These are phyloP conservation scores for Onychostoma macrolepis DNA, from an alignment of 2,113 vertebrate genomes.

Conservation along the genomic window DNA sequence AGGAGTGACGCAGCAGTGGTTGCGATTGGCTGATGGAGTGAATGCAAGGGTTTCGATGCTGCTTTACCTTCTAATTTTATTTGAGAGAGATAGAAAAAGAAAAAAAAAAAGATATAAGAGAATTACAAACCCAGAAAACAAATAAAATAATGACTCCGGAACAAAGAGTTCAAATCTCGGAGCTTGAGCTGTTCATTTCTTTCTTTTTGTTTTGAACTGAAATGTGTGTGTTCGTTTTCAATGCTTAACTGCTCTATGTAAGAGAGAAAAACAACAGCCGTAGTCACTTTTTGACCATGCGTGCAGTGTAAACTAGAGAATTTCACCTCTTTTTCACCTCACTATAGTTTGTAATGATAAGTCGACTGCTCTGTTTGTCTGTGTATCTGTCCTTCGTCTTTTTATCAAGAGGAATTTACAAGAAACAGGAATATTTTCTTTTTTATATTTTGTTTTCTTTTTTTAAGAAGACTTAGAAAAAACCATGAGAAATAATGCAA, in stretches of 20 bases:
- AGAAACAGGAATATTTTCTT: constrained; percentile 71
- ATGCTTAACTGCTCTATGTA: constrained; percentile 78
- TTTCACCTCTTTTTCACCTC: constrained; percentile 77
- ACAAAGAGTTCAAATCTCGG: constrained; percentile 69
- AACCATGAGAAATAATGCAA: constrained; percentile 70
- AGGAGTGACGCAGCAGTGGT: constrained; percentile 44
- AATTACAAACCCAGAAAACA: constrained; percentile 70
- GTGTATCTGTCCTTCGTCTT: constrained; percentile 75
- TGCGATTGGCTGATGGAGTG: constrained; percentile 66
- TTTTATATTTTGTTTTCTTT: constrained; percentile 60
- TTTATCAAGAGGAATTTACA: constrained; percentile 77
- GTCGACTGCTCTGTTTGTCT: constrained; percentile 74
- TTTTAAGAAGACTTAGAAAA: constrained; percentile 66
- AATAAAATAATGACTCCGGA: constrained; percentile 69
- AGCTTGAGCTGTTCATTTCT: constrained; percentile 65
- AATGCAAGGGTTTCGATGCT: constrained; percentile 72
- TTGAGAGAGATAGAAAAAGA: constrained; percentile 64
- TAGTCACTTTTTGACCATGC: constrained; percentile 81
- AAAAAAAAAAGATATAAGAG: constrained; percentile 59
- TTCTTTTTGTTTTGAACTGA: constrained; percentile 64
- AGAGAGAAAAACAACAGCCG: constrained; percentile 70
- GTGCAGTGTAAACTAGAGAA: constrained; percentile 79
- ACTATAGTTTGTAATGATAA: constrained; percentile 74
- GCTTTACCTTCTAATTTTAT: constrained; percentile 74
- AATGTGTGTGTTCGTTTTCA: constrained; percentile 65